Evolutionary conservation across 2,113 vertebrate genomes (phyloP).

Genomic region (Tylochromis polylepis): DNA sequence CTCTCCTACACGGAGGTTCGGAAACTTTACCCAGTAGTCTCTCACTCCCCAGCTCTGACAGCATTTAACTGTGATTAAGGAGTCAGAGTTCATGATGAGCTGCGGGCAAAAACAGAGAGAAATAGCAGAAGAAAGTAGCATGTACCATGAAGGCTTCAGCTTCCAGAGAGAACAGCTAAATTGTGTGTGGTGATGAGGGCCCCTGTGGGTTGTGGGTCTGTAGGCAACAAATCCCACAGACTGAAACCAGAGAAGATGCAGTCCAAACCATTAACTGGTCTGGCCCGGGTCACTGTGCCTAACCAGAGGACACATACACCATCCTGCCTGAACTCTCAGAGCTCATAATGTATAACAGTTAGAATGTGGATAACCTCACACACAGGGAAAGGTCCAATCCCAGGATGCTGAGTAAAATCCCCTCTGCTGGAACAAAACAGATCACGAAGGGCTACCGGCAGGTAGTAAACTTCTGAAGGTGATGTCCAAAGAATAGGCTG

Average conservation of each 20-base stretch:
- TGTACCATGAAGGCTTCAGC: slow-evolving; percentile 34
- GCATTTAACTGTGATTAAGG: slow-evolving; percentile 72
- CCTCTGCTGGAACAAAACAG: slow-evolving; percentile 64
- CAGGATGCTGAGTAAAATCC: slow-evolving; percentile 50
- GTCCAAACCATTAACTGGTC: slow-evolving; percentile 50
- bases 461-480: slow-evolving; percentile 55
- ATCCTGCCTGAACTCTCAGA: slow-evolving; percentile 12
- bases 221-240: slow-evolving; percentile 32
- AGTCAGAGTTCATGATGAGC: slow-evolving; percentile 66
- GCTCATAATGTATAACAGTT: slow-evolving; percentile 51
- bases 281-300: slow-evolving; percentile 36
- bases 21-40: slow-evolving; percentile 49
- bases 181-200: slow-evolving; percentile 21
- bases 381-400: slow-evolving; percentile 49
- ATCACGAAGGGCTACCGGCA: slow-evolving; percentile 40
- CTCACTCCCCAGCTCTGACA: slow-evolving; percentile 51
- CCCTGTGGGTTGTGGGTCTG: slow-evolving; percentile 33
- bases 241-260: slow-evolving; percentile 25
- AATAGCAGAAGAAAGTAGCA: slow-evolving; percentile 26
- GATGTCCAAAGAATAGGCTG: slow-evolving; percentile 47
- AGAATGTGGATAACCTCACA: slow-evolving; percentile 63
- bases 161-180: slow-evolving; percentile 33
- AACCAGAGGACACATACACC: slow-evolving; percentile 41
- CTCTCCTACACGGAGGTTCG: slow-evolving; percentile 52
- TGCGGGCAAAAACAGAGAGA: slow-evolving; percentile 51